Conservation (phyloP, 53 echinoderm and acorn worm species). For the Echinometra lucunter region DNA sequence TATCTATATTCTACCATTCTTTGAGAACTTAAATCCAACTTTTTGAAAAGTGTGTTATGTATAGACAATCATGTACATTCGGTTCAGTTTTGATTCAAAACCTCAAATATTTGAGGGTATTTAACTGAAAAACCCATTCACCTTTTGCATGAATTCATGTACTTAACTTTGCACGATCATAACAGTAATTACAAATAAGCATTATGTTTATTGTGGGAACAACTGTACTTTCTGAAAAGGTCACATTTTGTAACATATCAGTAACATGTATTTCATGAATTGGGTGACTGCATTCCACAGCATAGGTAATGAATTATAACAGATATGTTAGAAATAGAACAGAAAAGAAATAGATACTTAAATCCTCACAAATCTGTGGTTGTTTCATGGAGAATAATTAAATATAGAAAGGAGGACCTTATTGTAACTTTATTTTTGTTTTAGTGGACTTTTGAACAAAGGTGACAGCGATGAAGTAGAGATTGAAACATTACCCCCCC, state of each 20-base stretch:
- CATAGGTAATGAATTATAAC: neutral
- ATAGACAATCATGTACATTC: neutral
- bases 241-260: neutral
- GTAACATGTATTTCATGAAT: neutral
- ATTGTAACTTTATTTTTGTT: neutral
- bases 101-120: neutral
- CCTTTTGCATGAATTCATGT: neutral
- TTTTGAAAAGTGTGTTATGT: neutral
- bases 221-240: neutral
- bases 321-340: neutral
- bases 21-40: neutral
- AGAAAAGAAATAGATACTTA: constrained; percentile 31
- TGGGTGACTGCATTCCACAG: neutral
- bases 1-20: neutral
- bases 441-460: neutral
- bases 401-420: neutral
- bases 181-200: neutral
- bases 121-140: neutral
- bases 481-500: no score
- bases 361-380: neutral
- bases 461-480: neutral
- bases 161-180: neutral
- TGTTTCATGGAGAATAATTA: constrained; percentile 21
- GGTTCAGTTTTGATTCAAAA: neutral
- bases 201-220: neutral